phyloP scores from a whole-genome alignment of 2,888 invertebrate genomes.

The Ferdinandea cuprea region DNA sequence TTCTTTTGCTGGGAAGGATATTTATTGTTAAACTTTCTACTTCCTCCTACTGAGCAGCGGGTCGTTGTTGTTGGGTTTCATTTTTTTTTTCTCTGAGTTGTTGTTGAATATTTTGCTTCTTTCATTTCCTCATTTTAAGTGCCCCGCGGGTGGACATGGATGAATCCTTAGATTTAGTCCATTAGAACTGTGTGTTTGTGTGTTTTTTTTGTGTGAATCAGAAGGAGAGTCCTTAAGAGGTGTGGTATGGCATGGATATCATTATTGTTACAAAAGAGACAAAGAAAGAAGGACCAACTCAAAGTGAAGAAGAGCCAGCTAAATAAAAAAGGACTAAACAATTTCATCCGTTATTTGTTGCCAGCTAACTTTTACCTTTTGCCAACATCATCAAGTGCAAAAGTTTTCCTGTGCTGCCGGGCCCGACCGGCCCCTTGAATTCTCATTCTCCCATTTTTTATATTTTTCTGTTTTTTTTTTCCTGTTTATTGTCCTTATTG shows the following conservation, averaged over 20 bases:
- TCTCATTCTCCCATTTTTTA: constrained; percentile 27
- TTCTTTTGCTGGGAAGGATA: constrained; percentile 69
- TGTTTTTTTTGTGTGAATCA: constrained; percentile 11
- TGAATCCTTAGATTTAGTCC: constrained; percentile 70
- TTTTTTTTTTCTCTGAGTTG: constrained; percentile 21
- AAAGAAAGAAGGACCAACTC: constrained; percentile 52
- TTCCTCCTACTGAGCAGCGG: constrained; percentile 43
- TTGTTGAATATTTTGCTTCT: constrained; percentile 72
- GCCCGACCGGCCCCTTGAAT: not conserved
- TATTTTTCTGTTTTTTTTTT: constrained; percentile 22
- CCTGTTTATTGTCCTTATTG: constrained; percentile 70
- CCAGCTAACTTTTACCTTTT: constrained; percentile 74
- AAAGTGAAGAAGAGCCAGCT: constrained; percentile 34
- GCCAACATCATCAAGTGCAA: constrained; percentile 74
- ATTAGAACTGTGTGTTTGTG: constrained; percentile 51
- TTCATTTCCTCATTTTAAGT: constrained; percentile 72
- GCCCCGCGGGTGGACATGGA: constrained; percentile 71
- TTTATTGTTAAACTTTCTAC: constrained; percentile 74
- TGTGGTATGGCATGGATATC: constrained; percentile 71
- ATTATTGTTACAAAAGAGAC: constrained; percentile 71
- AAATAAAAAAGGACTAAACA: constrained; percentile 71
- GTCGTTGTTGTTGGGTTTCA: constrained; percentile 7
- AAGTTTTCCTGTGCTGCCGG: constrained; percentile 44
- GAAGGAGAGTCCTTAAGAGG: constrained; percentile 59
- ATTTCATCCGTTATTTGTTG: constrained; percentile 75